These are phyloP conservation scores for Heliangelus exortis DNA, from an alignment of 2,797 vertebrate genomes.

Conservation along the genomic window DNA sequence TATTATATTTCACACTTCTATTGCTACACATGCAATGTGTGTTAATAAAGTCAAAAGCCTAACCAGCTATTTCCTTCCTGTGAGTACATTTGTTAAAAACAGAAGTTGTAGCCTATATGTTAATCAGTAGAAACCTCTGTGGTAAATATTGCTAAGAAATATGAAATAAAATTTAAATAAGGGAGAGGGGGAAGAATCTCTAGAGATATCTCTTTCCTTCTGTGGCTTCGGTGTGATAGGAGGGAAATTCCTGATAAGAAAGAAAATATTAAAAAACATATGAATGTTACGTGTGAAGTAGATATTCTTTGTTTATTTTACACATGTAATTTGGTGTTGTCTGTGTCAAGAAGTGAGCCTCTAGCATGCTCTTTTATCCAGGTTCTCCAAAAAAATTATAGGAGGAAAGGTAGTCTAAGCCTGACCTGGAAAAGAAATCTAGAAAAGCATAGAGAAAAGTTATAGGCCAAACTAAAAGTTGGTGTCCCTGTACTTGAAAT, in stretches of 20 bases:
- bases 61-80: neutral
- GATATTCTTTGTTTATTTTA: neutral
- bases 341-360: neutral
- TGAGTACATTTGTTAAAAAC: neutral
- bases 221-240: fast-evolving
- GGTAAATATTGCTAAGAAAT: neutral
- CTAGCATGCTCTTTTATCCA: neutral
- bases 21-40: neutral
- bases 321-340: neutral
- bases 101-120: neutral
- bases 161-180: neutral
- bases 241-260: neutral
- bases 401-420: neutral
- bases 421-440: neutral
- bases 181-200: fast-evolving
- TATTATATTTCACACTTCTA: neutral
- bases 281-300: neutral
- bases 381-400: neutral
- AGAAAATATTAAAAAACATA: neutral
- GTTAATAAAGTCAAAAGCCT: neutral
- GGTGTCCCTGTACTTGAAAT: neutral
- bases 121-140: neutral
- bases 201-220: neutral
- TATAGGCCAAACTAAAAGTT: neutral
- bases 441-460: neutral